These are phyloP conservation scores for Solenopsis fugax DNA, from an alignment of 1,140 invertebrate genomes.

Conservation along the genomic window DNA sequence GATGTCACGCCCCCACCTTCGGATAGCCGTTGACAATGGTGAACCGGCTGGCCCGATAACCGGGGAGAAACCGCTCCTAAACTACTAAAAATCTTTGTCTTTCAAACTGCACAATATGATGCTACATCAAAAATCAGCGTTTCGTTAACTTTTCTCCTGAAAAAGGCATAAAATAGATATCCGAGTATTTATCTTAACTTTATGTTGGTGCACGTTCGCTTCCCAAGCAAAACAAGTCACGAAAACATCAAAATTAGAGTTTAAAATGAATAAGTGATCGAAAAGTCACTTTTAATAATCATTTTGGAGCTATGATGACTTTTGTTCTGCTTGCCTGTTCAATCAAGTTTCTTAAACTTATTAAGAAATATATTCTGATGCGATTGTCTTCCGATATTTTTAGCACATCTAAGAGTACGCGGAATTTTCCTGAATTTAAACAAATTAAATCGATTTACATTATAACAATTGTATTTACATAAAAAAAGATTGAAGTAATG, in stretches of 20 bases:
- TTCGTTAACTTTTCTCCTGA: not conserved
- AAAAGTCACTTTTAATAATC: too few species aligned
- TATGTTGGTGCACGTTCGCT: too few species aligned
- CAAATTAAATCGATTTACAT: not conserved
- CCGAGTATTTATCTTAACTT: too few species aligned
- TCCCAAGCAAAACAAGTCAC: too few species aligned
- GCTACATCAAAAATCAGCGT: not conserved
- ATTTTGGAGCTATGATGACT: too few species aligned
- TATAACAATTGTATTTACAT: not conserved
- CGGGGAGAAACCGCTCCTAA: not conserved
- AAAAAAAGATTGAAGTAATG: not conserved
- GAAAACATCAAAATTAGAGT: too few species aligned
- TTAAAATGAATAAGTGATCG: too few species aligned
- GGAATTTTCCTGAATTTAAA: not conserved
- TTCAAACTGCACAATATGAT: not conserved
- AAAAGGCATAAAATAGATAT: not conserved
- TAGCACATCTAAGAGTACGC: not conserved
- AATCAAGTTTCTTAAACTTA: not conserved
- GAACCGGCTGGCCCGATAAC: not conserved
- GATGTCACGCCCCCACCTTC: constrained; percentile 19
- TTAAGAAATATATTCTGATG: not conserved
- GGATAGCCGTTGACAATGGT: constrained; percentile 18
- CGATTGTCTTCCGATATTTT: not conserved
- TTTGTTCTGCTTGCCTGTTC: too few species aligned
- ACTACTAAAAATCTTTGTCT: not conserved